These are phyloP conservation scores for Colostygia pectinataria DNA, from an alignment of 2,888 invertebrate genomes.

Conservation along the genomic window DNA sequence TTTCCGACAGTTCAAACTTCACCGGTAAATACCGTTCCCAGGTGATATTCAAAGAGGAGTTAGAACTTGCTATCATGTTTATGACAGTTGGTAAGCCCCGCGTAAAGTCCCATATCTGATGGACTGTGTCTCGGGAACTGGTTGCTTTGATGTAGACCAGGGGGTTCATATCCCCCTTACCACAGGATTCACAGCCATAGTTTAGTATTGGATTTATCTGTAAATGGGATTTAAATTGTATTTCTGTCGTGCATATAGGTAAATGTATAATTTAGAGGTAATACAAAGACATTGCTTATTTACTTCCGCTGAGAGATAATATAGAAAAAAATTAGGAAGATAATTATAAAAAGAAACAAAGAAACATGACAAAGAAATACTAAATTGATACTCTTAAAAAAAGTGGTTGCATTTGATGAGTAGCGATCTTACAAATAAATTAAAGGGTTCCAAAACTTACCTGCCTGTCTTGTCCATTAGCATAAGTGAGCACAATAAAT, in stretches of 20 bases:
- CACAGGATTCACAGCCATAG: slow-evolving; percentile 60
- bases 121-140: slow-evolving; percentile 82
- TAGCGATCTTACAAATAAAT: neutral
- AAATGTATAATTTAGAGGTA: too few species aligned
- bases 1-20: slow-evolving; percentile 66
- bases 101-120: slow-evolving; percentile 87
- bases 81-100: slow-evolving; percentile 82
- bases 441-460: slow-evolving; percentile 44
- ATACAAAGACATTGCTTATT: too few species aligned
- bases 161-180: slow-evolving; percentile 54
- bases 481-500: slow-evolving; percentile 47
- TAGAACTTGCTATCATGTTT: slow-evolving; percentile 72
- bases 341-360: too few species aligned
- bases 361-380: too few species aligned
- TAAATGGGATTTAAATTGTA: too few species aligned
- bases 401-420: slow-evolving; percentile 24
- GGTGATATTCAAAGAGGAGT: slow-evolving; percentile 70
- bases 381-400: neutral
- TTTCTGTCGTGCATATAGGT: too few species aligned
- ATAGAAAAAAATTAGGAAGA: too few species aligned
- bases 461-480: slow-evolving; percentile 64
- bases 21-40: slow-evolving; percentile 56
- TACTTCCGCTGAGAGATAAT: too few species aligned
- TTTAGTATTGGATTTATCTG: slow-evolving; percentile 65
- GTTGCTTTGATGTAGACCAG: slow-evolving; percentile 81